Evolutionary conservation across 1,140 invertebrate genomes (phyloP).

Genomic region (Carcinoscorpius rotundicauda): DNA sequence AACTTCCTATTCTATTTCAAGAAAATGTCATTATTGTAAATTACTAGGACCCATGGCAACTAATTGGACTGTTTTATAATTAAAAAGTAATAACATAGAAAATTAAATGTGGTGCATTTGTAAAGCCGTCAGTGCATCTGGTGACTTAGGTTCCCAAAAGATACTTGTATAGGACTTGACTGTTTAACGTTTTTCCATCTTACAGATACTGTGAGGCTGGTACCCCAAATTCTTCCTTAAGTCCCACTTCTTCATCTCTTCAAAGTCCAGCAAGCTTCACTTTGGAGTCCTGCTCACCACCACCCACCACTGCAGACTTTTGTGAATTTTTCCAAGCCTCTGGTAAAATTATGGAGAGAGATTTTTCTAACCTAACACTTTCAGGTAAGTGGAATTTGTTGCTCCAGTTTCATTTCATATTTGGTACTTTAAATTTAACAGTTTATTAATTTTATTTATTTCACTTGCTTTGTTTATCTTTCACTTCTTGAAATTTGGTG

Average conservation of each 20-base stretch:
- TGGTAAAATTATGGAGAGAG: conserved; percentile 60
- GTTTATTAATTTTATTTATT: too few relatives aligned
- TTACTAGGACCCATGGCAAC: too few relatives aligned
- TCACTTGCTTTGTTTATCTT: too few relatives aligned
- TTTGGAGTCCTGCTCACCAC: conserved; percentile 63
- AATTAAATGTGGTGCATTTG: too few relatives aligned
- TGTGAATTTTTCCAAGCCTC: conserved; percentile 74
- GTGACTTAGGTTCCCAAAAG: too few relatives aligned
- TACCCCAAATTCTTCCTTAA: conserved; percentile 59
- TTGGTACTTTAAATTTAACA: conserved; percentile 27
- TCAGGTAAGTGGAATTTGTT: conserved; percentile 44
- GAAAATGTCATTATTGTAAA: too few relatives aligned
- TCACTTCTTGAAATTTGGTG: too few relatives aligned
- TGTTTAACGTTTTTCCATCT: not conserved
- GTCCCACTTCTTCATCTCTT: conserved; percentile 54
- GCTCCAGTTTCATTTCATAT: conserved; percentile 5
- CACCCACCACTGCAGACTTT: conserved; percentile 80
- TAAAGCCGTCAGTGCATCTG: too few relatives aligned
- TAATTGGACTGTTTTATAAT: too few relatives aligned
- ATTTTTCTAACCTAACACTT: conserved; percentile 76
- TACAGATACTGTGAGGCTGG: conserved; percentile 55
- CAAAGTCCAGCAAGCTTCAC: conserved; percentile 54
- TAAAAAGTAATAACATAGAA: too few relatives aligned
- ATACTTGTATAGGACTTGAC: too few relatives aligned
- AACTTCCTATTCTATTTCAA: too few relatives aligned